phyloP scores from a whole-genome alignment of 2,888 invertebrate species.

The Timandra comae region DNA sequence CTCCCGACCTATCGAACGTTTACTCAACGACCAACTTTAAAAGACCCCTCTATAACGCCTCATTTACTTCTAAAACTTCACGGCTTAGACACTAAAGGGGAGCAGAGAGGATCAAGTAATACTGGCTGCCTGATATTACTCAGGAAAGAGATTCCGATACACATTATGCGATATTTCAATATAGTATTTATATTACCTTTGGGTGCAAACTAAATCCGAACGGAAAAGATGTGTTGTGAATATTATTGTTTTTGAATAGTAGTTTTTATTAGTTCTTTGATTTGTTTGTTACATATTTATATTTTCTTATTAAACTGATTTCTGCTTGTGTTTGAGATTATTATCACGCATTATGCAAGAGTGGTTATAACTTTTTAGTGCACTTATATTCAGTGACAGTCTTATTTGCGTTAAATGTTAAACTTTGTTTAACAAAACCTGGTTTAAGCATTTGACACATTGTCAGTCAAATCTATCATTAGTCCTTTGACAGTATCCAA shows the following conservation, averaged over 20 bases:
- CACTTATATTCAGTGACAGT: too few species aligned
- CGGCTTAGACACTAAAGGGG: conserved; percentile 5
- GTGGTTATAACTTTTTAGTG: too few species aligned
- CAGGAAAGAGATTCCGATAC: conserved; percentile 57
- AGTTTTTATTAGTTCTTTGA: too few species aligned
- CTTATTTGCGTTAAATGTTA: too few species aligned
- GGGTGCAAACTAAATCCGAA: conserved; percentile 45
- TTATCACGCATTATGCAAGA: too few species aligned
- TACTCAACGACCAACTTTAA: conserved; percentile 36
- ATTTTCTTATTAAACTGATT: too few species aligned
- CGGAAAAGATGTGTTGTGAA: conserved; percentile 34
- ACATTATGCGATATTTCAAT: conserved; percentile 70
- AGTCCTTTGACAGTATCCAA: too few species aligned
- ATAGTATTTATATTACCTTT: conserved; percentile 65
- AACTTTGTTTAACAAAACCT: too few species aligned
- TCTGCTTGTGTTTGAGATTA: too few species aligned
- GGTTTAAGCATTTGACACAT: too few species aligned
- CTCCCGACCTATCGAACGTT: conserved; percentile 64
- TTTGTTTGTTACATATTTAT: too few species aligned
- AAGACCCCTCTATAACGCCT: conserved; percentile 25
- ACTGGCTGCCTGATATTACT: conserved; percentile 42
- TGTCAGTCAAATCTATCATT: too few species aligned
- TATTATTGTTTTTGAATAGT: conserved; percentile 14
- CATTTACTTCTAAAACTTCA: conserved; percentile 13
- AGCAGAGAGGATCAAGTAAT: conserved; percentile 25